phyloP scores from a whole-genome alignment of 2,113 vertebrate genomes.

The Bos indicus region DNA sequence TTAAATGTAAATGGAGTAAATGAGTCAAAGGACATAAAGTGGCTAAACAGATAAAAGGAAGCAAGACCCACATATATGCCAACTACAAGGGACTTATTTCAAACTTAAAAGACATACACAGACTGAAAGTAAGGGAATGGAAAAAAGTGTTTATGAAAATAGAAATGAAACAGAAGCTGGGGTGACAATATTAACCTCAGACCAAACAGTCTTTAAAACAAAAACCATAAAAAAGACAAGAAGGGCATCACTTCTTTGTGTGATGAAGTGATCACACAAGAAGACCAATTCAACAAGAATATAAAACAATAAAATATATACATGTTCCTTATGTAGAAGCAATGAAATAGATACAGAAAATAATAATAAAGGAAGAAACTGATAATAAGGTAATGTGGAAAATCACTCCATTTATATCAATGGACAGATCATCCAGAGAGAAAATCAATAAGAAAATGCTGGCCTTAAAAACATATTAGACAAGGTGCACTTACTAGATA shows the following conservation, averaged over 20 bases:
- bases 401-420: not conserved
- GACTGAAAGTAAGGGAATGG: not conserved
- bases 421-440: not conserved
- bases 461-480: not conserved
- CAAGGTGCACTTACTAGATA: not conserved
- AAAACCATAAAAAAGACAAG: not conserved
- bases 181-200: not conserved
- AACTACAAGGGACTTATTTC: not conserved
- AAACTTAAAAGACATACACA: not conserved
- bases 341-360: not conserved
- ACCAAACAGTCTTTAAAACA: not conserved
- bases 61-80: not conserved
- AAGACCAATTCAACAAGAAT: not conserved
- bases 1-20: not conserved
- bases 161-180: not conserved
- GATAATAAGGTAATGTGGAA: not conserved
- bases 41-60: not conserved
- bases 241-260: not conserved
- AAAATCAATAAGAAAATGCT: not conserved
- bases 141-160: not conserved
- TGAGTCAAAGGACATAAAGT: not conserved
- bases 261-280: not conserved
- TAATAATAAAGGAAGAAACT: not conserved
- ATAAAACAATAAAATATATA: not conserved
- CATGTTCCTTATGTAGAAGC: not conserved